A percentile compares a stretch with the other conserved stretches of the same genome.
phyloP scores from a whole-genome alignment of 2,888 invertebrate species.

The Hypercompe scribonia region DNA sequence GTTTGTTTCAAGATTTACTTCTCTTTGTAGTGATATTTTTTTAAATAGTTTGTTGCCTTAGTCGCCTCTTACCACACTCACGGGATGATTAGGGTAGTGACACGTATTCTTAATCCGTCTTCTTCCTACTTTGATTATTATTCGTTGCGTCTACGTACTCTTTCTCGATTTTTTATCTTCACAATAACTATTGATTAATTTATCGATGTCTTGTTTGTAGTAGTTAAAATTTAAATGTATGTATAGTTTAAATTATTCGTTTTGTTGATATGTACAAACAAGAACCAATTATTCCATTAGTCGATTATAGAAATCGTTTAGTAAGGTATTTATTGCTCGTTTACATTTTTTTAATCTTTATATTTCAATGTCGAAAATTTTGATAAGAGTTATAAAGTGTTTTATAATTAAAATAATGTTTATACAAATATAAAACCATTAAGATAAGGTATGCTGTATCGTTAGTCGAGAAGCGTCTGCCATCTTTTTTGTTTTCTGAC shows the following conservation, averaged over 20 bases:
- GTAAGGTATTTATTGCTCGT: constrained; percentile 23
- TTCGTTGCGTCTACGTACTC: constrained; percentile 24
- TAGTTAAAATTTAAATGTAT: constrained; percentile 39
- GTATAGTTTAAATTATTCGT: constrained; percentile 32
- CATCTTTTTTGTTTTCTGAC: too few species aligned
- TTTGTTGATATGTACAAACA: constrained; percentile 19
- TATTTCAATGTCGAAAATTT: constrained; percentile 11
- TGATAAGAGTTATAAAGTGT: constrained; percentile 6
- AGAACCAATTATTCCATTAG: constrained; percentile 35
- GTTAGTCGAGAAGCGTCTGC: neutral
- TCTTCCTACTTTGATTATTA: constrained; percentile 33
- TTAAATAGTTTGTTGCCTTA: too few species aligned
- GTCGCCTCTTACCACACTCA: too few species aligned
- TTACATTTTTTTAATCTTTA: constrained; percentile 12
- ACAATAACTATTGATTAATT: constrained; percentile 56
- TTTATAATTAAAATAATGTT: constrained; percentile 29
- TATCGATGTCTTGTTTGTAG: constrained; percentile 28
- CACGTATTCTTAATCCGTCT: too few species aligned
- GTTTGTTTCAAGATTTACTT: too few species aligned
- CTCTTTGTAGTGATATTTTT: too few species aligned
- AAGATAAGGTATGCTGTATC: neutral
- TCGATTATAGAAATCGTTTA: constrained; percentile 22
- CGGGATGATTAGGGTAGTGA: too few species aligned
- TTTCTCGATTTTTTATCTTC: constrained; percentile 30
- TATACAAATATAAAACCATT: neutral